These are phyloP conservation scores for Cheiracanthium punctorium DNA, from an alignment of 2,888 invertebrate genomes.

Conservation along the genomic window DNA sequence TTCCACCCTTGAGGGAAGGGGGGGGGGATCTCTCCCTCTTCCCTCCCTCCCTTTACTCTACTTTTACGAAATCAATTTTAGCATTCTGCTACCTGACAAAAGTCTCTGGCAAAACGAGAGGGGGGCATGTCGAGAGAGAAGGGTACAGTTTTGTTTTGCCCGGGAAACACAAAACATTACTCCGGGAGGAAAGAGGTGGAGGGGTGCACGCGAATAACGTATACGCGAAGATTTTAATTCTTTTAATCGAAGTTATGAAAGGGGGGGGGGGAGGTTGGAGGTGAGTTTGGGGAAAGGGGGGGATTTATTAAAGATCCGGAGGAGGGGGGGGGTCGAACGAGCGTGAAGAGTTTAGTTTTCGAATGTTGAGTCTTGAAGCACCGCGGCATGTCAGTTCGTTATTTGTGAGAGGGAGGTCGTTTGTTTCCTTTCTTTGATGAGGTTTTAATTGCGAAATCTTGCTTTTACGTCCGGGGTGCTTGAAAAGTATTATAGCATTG, in stretches of 20 bases:
- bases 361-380: neutral
- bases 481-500: too few relatives aligned
- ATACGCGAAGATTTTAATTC: neutral
- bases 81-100: neutral
- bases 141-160: conserved; percentile 5
- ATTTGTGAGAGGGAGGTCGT: neutral
- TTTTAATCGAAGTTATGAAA: conserved; percentile 10
- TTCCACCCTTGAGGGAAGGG: neutral
- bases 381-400: neutral
- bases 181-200: neutral
- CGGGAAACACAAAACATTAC: conserved; percentile 1
- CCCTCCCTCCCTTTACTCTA: neutral
- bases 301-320: too few relatives aligned
- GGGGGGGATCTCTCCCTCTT: neutral
- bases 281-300: neutral
- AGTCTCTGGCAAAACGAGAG: neutral
- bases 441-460: neutral
- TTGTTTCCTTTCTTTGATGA: neutral
- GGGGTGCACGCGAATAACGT: neutral
- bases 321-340: neutral
- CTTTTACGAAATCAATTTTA: conserved; percentile 11
- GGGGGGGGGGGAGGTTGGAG: neutral
- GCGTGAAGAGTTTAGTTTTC: neutral
- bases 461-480: neutral
- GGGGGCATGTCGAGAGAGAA: neutral